phyloP scores from a whole-genome alignment of 2,888 invertebrate species.

The Petrolisthes cinctipes region DNA sequence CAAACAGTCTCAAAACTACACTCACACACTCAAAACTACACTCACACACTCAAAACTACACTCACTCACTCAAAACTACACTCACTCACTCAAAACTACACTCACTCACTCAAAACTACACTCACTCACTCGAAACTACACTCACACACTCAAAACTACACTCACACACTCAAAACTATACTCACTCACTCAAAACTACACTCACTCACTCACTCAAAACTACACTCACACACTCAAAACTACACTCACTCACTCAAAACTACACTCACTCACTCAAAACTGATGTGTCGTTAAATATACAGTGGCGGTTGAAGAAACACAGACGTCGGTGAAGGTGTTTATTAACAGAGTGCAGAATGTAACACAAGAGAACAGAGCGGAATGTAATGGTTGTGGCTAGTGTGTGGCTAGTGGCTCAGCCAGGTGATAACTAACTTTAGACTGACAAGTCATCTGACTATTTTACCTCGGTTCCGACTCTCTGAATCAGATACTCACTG shows the following conservation, averaged over 20 bases:
- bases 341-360: no score
- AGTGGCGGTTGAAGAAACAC: no score
- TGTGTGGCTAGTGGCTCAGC: no score
- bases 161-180: background rate
- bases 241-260: background rate
- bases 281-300: no score
- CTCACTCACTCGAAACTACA: background rate
- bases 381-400: no score
- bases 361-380: no score
- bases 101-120: constrained; percentile 2
- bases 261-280: background rate
- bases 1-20: background rate
- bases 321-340: no score
- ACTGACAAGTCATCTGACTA: no score
- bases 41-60: background rate
- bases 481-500: no score
- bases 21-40: background rate
- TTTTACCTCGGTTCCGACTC: no score
- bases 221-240: background rate
- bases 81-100: background rate
- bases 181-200: background rate
- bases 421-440: no score
- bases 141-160: background rate
- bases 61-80: background rate
- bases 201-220: background rate